Conservation (phyloP, 2,888 invertebrate species). For the Galerucella nymphaeae region DNA sequence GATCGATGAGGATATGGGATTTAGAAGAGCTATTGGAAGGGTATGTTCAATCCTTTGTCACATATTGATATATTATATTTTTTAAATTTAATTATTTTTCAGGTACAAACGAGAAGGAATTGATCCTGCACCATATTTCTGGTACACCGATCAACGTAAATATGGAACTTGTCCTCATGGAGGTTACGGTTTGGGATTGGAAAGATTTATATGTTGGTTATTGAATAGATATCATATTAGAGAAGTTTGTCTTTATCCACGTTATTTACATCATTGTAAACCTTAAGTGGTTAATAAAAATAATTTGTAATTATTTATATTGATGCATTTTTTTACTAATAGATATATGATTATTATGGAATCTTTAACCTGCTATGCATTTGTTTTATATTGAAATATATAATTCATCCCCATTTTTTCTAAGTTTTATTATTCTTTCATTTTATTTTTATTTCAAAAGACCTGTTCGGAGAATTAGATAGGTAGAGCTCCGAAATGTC, state of each 20-base stretch:
- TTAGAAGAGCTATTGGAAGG: conserved; percentile 85
- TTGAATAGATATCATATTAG: conserved; percentile 95
- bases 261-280: conserved; percentile 94
- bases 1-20: conserved; percentile 98
- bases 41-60: conserved; percentile 55
- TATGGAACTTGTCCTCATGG: conserved; percentile 97
- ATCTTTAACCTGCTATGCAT: neutral
- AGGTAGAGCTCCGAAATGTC: too few relatives aligned
- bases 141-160: conserved; percentile 98
- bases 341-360: neutral
- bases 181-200: conserved; percentile 97
- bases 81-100: conserved; percentile 33
- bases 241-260: conserved; percentile 96
- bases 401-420: neutral
- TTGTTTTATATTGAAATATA: conserved; percentile 4
- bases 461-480: too few relatives aligned
- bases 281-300: conserved; percentile 68
- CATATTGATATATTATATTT: neutral
- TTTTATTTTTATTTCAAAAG: too few relatives aligned
- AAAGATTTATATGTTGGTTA: conserved; percentile 97
- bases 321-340: neutral
- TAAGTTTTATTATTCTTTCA: neutral
- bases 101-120: conserved; percentile 88
- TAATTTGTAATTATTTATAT: too few relatives aligned
- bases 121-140: conserved; percentile 92